phyloP scores from a whole-genome alignment of 1,140 invertebrate genomes.

The Apis mellifera region Amel_HAv3.1 CM009931.2:12435501-12436000 shows the following conservation, averaged over 20 bases:
- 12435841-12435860: background rate
- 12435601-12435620: no score
- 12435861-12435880: slow-evolving; percentile 26
- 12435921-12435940: slow-evolving; percentile 5
- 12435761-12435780: background rate
- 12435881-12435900: background rate
- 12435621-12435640: no score
- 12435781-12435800: no score
- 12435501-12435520: background rate
- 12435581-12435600: no score
- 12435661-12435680: no score
- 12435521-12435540: no score
- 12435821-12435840: background rate
- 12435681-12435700: background rate
- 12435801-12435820: background rate
- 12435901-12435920: background rate
- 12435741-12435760: slow-evolving; percentile 19
- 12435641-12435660: no score
- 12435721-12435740: slow-evolving; percentile 17
- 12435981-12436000: no score
- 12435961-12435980: background rate
- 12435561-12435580: no score
- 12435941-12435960: background rate
- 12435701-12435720: slow-evolving; percentile 6
- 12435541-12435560: no score